phyloP scores from a whole-genome alignment of 2,113 vertebrate species.

The Channa maculata region DNA sequence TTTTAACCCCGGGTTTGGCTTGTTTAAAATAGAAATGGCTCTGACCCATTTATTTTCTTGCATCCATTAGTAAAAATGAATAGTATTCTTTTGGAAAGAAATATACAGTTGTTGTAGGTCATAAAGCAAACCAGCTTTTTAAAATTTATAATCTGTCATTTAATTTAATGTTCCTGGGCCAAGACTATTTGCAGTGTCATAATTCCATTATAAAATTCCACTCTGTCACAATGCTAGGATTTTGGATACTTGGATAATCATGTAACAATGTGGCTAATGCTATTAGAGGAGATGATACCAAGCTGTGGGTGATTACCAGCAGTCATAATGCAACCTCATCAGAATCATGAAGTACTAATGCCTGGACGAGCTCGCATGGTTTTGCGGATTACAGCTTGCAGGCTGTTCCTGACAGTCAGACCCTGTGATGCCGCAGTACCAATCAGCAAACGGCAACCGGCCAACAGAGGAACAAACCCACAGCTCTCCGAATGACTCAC shows the following conservation, averaged over 20 bases:
- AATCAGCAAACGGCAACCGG: background rate
- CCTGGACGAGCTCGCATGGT: conserved; percentile 44
- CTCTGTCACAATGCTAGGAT: conserved; percentile 42
- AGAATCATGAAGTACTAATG: conserved; percentile 50
- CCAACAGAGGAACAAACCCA: background rate
- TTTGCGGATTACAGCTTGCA: conserved; percentile 53
- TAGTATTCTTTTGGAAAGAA: background rate
- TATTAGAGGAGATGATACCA: conserved; percentile 65
- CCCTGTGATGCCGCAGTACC: conserved; percentile 23
- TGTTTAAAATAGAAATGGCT: no score
- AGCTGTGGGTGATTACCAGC: conserved; percentile 67
- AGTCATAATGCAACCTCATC: conserved; percentile 49
- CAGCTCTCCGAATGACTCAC: conserved; percentile 21
- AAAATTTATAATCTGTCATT: background rate
- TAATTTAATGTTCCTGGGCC: background rate
- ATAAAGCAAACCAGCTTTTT: background rate
- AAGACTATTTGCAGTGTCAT: conserved; percentile 10
- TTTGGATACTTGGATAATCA: conserved; percentile 58
- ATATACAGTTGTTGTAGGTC: background rate
- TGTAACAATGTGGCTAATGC: conserved; percentile 63
- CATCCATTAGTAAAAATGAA: no score
- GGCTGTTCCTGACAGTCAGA: conserved; percentile 50
- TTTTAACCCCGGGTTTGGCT: no score
- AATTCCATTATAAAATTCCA: conserved; percentile 38
- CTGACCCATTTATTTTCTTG: no score